Conservation (phyloP, 2,888 invertebrate genomes). For the Zhuqinia jingwanae region DNA sequence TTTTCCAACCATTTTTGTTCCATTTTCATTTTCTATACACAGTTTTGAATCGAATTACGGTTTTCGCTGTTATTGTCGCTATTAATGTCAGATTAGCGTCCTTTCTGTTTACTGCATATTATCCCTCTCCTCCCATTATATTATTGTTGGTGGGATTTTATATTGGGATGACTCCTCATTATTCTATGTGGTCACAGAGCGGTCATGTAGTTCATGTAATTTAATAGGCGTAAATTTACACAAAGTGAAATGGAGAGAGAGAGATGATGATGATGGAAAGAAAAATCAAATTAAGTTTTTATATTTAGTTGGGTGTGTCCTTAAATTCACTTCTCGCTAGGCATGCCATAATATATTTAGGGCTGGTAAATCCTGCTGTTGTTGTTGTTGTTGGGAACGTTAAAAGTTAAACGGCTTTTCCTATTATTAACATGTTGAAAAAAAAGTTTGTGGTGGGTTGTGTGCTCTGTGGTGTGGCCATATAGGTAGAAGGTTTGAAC, state of each 20-base stretch:
- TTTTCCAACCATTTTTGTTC: slow-evolving; percentile 43
- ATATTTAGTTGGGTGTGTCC: slow-evolving; percentile 59
- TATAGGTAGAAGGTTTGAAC: no score
- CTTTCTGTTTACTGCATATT: not conserved
- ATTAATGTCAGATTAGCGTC: slow-evolving; percentile 35
- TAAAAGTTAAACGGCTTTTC: not conserved
- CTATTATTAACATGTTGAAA: no score
- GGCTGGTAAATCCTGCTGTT: no score
- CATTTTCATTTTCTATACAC: slow-evolving; percentile 24
- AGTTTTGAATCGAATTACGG: no score
- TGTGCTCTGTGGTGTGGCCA: no score
- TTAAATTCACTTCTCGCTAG: slow-evolving; percentile 13
- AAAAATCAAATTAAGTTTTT: slow-evolving; percentile 45
- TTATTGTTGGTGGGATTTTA: not conserved
- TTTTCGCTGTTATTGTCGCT: not conserved
- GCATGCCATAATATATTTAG: not conserved
- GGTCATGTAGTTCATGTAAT: slow-evolving; percentile 56
- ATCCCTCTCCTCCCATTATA: not conserved
- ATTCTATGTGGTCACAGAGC: slow-evolving; percentile 35
- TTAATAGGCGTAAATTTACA: slow-evolving; percentile 43
- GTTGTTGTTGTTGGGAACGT: not conserved
- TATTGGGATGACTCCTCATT: slow-evolving; percentile 24
- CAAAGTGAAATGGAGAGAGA: no score
- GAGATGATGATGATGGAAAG: slow-evolving; percentile 6
- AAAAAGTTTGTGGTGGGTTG: no score